Base-by-base conservation (phyloP, 2,113 vertebrate genomes). In the Cochlearius cochlearius region DNA sequence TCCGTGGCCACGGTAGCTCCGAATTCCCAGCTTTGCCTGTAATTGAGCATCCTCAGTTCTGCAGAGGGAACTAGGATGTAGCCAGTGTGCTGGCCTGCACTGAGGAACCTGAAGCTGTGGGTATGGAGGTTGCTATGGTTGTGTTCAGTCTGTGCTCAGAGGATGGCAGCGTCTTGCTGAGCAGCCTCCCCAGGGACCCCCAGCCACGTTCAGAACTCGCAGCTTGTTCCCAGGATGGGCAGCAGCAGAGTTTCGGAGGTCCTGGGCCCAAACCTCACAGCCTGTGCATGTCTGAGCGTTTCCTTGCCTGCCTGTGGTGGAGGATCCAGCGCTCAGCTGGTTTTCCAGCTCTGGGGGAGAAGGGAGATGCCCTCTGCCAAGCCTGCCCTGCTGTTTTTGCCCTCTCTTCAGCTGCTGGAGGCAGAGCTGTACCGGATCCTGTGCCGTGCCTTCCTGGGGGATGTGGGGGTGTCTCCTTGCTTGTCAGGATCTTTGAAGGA, bases 151-250 rank as follows among this genome's bases (percentile, higher is more conserved):
- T 41, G 55, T n/a, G 60, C 59, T 39, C 21, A 4, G 67, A 25
- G 56, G 58, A 56, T 10, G 63, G 69, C 45, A 47, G 50, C 36
- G 19, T 41, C 62, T 41, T 43, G 39, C 79, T 88, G 56, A 30
- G 12, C 30, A 12, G 18, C 26, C 39, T 22, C 83, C 17, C 77
- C 66, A 10, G 41, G 78, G 36, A 39, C 36, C n/a, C 34, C n/a
- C 29, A 4, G 27, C n/a, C 1, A 0, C 2, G 1, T 34, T n/a
- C 41, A 26, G 43, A 30, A 10, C 38, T 34, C 3, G 4, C 60
- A 12, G 49, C 49, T n/a, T 12, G 5, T 41, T 53, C 30, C 47
- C 36, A 32, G 69, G 63, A 34, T 1, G 5, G 52, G 26, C 38
- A 55, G 52, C 72, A 77, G 52, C 59, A 50, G 36, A 13, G 5